Evolutionary conservation across 2,888 invertebrate genomes (phyloP).

Genomic region (Rhimphoctona megacephalus): DNA sequence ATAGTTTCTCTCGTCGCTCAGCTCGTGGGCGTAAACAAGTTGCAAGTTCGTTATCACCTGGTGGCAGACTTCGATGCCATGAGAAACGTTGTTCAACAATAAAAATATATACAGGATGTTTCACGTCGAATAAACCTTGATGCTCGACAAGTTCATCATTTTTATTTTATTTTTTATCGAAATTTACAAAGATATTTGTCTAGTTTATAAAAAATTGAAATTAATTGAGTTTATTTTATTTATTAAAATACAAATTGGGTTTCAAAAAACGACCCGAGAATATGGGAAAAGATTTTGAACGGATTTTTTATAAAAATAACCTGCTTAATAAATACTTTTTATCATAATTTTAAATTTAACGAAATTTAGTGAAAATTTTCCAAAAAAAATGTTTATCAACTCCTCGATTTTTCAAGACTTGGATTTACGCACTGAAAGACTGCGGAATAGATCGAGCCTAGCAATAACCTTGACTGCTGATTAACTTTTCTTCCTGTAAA

Average conservation of each 20-base stretch:
- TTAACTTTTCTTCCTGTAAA: too few relatives aligned
- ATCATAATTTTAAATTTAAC: too few relatives aligned
- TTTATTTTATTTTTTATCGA: background rate
- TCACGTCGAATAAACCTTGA: background rate
- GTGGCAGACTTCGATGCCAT: conserved; percentile 59
- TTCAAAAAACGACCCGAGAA: background rate
- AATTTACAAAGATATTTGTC: background rate
- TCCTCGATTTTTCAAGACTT: too few relatives aligned
- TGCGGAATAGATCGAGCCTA: too few relatives aligned
- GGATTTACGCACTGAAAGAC: too few relatives aligned
- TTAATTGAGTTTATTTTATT: background rate
- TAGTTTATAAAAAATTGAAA: background rate
- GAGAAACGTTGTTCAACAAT: conserved; percentile 46
- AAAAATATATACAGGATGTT: background rate
- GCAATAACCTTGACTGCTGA: too few relatives aligned
- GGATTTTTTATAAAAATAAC: background rate
- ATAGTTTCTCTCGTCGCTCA: conserved; percentile 27
- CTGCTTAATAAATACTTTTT: background rate
- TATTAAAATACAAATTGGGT: too few relatives aligned
- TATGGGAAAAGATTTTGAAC: too few relatives aligned
- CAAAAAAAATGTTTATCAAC: background rate
- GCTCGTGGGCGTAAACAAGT: conserved; percentile 65
- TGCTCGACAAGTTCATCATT: background rate
- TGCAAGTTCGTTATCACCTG: conserved; percentile 72
- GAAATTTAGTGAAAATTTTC: background rate